Percentiles rank a stretch among this genome's conserved stretches.
Evolutionary conservation across 2,888 invertebrate species (phyloP).

Genomic region (Agrochola macilenta): DNA sequence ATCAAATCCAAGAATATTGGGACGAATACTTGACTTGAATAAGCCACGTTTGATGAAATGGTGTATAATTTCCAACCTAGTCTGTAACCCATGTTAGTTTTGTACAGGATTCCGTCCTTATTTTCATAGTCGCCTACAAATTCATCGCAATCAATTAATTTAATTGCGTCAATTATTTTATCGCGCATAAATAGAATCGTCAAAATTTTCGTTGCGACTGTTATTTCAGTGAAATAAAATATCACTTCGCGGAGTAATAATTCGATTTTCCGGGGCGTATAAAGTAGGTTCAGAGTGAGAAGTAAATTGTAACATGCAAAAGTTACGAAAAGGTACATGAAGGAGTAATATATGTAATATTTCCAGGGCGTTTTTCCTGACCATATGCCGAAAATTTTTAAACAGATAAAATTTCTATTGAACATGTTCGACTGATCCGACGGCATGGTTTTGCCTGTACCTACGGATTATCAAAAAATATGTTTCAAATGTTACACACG

Average conservation of each 20-base stretch:
- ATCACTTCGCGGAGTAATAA: constrained; percentile 79
- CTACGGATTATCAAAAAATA: not conserved
- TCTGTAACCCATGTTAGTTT: constrained; percentile 69
- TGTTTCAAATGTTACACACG: constrained; percentile 29
- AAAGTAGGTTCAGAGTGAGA: constrained; percentile 78
- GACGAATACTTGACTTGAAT: constrained; percentile 69
- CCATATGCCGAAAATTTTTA: constrained; percentile 81
- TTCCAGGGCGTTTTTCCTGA: constrained; percentile 69
- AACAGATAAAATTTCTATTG: constrained; percentile 71
- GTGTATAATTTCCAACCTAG: constrained; percentile 71
- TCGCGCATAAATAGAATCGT: constrained; percentile 77
- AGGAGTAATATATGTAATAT: constrained; percentile 78
- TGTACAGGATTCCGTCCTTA: constrained; percentile 70
- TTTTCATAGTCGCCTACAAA: constrained; percentile 74
- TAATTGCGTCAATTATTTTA: constrained; percentile 74
- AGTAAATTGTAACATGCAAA: constrained; percentile 76
- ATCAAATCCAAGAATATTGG: constrained; percentile 74
- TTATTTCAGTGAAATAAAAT: constrained; percentile 79
- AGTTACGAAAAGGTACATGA: constrained; percentile 72
- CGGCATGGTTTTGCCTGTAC: constrained; percentile 54
- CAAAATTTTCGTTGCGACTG: constrained; percentile 76
- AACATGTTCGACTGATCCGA: constrained; percentile 74
- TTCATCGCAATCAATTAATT: constrained; percentile 77
- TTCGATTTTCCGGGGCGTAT: constrained; percentile 79
- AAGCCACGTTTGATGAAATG: constrained; percentile 72